Evolutionary conservation across 2,113 vertebrate genomes (phyloP).

Genomic region (Hystrix cristata): DNA sequence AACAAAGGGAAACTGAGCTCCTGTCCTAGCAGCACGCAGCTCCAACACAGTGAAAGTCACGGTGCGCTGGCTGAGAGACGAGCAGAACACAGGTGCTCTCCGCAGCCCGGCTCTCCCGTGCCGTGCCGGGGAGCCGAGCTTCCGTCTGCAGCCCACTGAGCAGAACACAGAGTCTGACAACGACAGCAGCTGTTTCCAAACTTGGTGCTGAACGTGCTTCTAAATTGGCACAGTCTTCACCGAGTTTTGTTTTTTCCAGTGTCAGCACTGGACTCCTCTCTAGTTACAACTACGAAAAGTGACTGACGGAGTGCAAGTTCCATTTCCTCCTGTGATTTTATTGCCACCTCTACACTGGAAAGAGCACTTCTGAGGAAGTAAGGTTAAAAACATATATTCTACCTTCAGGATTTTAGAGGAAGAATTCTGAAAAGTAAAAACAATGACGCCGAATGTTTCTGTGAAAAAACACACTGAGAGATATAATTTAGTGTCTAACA

Average conservation of each 20-base stretch:
- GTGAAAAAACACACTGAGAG: not conserved
- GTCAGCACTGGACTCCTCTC: not conserved
- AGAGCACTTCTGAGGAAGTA: not conserved
- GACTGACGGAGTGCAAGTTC: not conserved
- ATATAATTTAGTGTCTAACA: not conserved
- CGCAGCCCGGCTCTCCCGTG: not conserved
- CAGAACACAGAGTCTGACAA: not conserved
- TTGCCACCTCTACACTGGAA: not conserved
- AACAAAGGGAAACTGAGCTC: not conserved
- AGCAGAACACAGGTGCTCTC: not conserved
- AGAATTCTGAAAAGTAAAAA: not conserved
- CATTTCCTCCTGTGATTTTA: not conserved
- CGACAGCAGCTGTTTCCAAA: slow-evolving; percentile 4
- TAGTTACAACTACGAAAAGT: slow-evolving; percentile 8
- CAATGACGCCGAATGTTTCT: not conserved
- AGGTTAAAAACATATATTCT: not conserved
- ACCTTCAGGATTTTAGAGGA: not conserved
- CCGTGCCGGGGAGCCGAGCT: not conserved
- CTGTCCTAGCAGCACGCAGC: not conserved
- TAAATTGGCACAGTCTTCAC: not conserved
- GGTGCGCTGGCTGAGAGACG: not conserved
- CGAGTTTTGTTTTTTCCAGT: slow-evolving; percentile 15
- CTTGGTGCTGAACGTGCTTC: slow-evolving; percentile 17
- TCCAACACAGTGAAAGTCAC: not conserved
- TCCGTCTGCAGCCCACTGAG: not conserved